phyloP scores from a whole-genome alignment of 2,797 vertebrate genomes.

The Sebastes itinus region DNA sequence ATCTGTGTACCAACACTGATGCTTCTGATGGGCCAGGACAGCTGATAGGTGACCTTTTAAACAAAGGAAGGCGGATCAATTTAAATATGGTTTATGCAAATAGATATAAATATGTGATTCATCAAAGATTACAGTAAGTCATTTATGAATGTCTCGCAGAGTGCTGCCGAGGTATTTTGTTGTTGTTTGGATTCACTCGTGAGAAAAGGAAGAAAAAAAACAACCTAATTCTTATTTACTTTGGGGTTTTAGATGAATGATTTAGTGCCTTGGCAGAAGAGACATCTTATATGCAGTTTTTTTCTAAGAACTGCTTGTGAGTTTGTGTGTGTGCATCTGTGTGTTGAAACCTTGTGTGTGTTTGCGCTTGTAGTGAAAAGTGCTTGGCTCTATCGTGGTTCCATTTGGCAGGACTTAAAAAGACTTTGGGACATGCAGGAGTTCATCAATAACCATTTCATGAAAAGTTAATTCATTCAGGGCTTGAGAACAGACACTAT shows the following conservation, averaged over 20 bases:
- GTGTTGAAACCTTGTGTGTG: background rate
- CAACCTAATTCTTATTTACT: slow-evolving; percentile 32
- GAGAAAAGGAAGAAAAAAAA: background rate
- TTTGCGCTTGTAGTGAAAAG: slow-evolving; percentile 22
- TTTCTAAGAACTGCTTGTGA: slow-evolving; percentile 6
- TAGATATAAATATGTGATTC: slow-evolving; percentile 15
- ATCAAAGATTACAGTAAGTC: slow-evolving; percentile 12
- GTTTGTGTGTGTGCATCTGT: background rate
- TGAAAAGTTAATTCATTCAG: slow-evolving; percentile 61
- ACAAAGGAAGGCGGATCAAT: slow-evolving; percentile 4
- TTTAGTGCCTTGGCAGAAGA: slow-evolving; percentile 26
- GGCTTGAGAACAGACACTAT: slow-evolving; percentile 44
- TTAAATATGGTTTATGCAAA: slow-evolving; percentile 15
- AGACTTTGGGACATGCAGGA: slow-evolving; percentile 31
- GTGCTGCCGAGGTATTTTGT: slow-evolving; percentile 19
- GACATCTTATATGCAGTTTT: slow-evolving; percentile 4
- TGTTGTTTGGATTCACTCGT: slow-evolving; percentile 23
- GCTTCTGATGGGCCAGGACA: background rate
- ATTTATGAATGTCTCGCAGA: slow-evolving; percentile 23
- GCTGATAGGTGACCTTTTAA: slow-evolving; percentile 3
- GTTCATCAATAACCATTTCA: slow-evolving; percentile 62
- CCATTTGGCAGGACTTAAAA: slow-evolving; percentile 52
- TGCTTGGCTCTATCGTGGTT: slow-evolving; percentile 15
- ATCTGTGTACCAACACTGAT: background rate
- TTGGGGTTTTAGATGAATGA: slow-evolving; percentile 33